These are phyloP conservation scores for Mus spicilegus DNA, from an alignment of 2,113 vertebrate species.

Conservation along the genomic window DNA sequence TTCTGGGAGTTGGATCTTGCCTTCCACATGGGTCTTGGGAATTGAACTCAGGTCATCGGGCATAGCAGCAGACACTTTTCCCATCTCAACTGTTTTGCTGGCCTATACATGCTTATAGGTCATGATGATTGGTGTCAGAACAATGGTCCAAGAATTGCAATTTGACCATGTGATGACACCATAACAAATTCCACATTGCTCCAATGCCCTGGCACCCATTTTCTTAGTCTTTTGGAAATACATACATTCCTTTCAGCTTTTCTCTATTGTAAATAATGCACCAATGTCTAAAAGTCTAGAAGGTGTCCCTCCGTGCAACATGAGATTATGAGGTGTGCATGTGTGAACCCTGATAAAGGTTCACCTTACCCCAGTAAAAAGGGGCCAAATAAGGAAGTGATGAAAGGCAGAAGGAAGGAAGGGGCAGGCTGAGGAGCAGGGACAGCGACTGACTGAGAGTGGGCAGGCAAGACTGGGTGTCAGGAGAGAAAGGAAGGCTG, in stretches of 20 bases:
- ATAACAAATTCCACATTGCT: background rate
- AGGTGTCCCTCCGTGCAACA: background rate
- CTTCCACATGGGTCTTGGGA: background rate
- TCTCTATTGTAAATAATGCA: background rate
- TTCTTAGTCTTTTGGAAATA: background rate
- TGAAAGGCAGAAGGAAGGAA: background rate
- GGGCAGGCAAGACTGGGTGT: rapidly evolving
- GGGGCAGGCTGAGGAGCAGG: background rate
- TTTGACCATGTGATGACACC: too few relatives aligned
- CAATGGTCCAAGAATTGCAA: background rate
- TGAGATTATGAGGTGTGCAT: background rate
- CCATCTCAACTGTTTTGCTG: too few relatives aligned
- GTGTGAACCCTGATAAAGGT: background rate
- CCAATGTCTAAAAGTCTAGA: background rate
- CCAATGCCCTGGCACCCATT: background rate
- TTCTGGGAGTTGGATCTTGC: background rate
- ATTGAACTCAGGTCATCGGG: background rate
- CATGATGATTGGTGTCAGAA: background rate
- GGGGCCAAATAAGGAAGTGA: background rate
- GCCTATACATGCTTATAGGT: background rate
- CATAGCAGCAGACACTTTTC: background rate
- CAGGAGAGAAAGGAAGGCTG: background rate
- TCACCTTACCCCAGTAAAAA: background rate
- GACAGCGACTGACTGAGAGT: background rate
- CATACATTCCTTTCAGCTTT: background rate